Evolutionary conservation across 35 echinoderm and acorn worm species (phyloP).

Genomic region (Apostichopus parvimensis): DNA sequence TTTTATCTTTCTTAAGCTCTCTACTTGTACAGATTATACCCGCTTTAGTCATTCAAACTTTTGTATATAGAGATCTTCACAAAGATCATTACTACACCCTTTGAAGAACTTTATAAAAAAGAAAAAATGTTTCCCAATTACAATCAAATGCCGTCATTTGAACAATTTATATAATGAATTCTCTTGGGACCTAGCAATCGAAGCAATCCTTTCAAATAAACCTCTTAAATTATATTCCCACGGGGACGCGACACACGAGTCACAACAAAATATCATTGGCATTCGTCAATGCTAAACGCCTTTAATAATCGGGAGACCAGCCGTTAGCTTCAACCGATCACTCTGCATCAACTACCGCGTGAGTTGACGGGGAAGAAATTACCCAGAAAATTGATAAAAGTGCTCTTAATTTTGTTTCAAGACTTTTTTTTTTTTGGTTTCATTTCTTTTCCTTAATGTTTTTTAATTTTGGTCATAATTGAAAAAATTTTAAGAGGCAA

Average conservation of each 20-base stretch:
- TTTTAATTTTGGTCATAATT: constrained; percentile 19
- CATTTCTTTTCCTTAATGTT: neutral
- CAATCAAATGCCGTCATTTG: constrained; percentile 1
- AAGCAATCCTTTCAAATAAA: neutral
- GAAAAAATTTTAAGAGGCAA: constrained; percentile 43
- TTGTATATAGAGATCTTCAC: neutral
- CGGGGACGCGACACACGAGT: neutral
- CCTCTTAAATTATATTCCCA: constrained; percentile 36
- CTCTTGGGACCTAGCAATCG: neutral
- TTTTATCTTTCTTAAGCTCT: too few species aligned
- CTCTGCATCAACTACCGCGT: constrained; percentile 20
- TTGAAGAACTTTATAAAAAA: neutral
- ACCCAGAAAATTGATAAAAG: constrained; percentile 62
- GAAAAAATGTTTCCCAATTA: neutral
- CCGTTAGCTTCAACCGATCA: constrained; percentile 37
- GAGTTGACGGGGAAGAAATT: constrained; percentile 44
- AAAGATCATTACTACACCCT: neutral
- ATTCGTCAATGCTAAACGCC: neutral
- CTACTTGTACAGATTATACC: too few species aligned
- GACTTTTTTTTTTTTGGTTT: neutral
- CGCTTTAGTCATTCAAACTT: neutral
- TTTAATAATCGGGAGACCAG: constrained; percentile 34
- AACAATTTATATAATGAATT: neutral
- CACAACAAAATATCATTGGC: neutral
- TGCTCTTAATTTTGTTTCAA: constrained; percentile 47